A percentile compares a stretch with the other conserved stretches of the same genome.
phyloP scores from a whole-genome alignment of 2,797 vertebrate species.

The Peromyscus aztecus region DNA sequence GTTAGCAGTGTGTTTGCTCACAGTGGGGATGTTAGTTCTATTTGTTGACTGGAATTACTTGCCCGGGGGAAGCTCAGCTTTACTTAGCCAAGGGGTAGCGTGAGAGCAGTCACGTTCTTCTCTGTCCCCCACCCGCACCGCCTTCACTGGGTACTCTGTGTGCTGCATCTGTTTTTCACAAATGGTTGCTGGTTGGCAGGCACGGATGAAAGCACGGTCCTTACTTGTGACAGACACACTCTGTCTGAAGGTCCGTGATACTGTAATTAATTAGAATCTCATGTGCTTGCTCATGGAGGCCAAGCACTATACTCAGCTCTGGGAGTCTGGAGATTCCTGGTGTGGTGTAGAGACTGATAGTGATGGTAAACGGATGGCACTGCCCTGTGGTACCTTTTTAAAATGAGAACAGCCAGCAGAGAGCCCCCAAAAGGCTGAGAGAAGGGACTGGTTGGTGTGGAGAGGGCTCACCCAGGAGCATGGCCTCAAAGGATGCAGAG shows the following conservation, averaged over 20 bases:
- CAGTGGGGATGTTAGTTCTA: background rate
- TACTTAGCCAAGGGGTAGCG: background rate
- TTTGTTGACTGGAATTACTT: background rate
- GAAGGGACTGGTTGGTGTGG: background rate
- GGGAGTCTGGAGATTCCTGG: background rate
- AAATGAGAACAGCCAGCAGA: background rate
- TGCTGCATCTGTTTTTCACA: background rate
- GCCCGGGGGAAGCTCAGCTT: background rate
- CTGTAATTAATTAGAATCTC: constrained; percentile 54
- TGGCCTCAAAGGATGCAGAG: background rate
- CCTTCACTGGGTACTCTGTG: background rate
- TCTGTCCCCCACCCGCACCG: background rate
- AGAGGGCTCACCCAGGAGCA: background rate
- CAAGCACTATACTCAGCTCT: background rate
- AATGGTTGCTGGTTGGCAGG: background rate
- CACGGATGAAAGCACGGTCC: constrained; percentile 37
- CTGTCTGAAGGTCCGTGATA: constrained; percentile 46
- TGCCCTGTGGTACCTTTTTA: background rate
- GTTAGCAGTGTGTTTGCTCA: background rate
- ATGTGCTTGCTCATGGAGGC: constrained; percentile 17
- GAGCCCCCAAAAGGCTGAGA: background rate
- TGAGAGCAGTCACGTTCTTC: background rate
- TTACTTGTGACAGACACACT: constrained; percentile 34
- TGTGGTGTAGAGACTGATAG: background rate
- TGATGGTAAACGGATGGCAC: background rate